phyloP scores from a whole-genome alignment of 2,888 invertebrate species.

The Mycalesis mineus region DNA sequence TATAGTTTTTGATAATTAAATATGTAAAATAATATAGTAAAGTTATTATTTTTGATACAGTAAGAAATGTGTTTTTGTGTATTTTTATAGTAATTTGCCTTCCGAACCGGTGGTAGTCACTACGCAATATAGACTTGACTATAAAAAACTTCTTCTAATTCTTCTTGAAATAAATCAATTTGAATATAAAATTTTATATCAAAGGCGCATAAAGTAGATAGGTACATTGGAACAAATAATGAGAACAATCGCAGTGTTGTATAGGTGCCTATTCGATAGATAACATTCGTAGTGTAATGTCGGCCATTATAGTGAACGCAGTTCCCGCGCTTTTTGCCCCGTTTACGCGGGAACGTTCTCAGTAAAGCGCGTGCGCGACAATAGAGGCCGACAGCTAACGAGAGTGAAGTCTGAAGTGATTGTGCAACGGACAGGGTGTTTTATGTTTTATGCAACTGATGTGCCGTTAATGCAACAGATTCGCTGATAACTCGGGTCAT shows the following conservation, averaged over 20 bases:
- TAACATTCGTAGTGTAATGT: conserved; percentile 74
- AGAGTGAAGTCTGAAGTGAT: conserved; percentile 59
- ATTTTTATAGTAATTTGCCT: too few relatives aligned
- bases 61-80: too few relatives aligned
- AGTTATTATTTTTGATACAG: too few relatives aligned
- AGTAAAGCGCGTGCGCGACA: conserved; percentile 72
- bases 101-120: too few relatives aligned
- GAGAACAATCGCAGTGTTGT: conserved; percentile 66
- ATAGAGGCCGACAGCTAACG: conserved; percentile 62
- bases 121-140: too few relatives aligned
- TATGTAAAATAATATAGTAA: too few relatives aligned
- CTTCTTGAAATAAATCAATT: too few relatives aligned
- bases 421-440: conserved; percentile 62
- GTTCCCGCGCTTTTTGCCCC: conserved; percentile 76
- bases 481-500: conserved; percentile 53
- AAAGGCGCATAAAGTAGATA: conserved; percentile 32
- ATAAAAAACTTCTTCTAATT: too few relatives aligned
- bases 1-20: too few relatives aligned
- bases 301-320: conserved; percentile 66
- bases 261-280: conserved; percentile 53
- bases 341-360: conserved; percentile 75
- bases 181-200: conserved; percentile 10
- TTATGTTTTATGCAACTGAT: conserved; percentile 70
- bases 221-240: conserved; percentile 45
- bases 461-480: conserved; percentile 66